Base-by-base conservation (phyloP, 2,797 vertebrate species). In the Smutsia gigantea region DNA sequence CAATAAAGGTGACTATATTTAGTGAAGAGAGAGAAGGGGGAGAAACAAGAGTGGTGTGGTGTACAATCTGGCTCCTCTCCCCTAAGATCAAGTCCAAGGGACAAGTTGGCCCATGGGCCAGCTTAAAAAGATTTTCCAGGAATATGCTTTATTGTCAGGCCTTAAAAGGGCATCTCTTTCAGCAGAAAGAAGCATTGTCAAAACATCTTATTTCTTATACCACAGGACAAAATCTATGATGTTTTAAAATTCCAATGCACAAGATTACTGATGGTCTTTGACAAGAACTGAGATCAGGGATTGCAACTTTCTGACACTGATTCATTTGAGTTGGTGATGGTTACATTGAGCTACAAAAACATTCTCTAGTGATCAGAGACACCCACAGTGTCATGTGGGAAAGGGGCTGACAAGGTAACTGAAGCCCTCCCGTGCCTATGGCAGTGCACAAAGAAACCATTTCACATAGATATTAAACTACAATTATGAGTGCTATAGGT, bases 1-100 rank as follows among this genome's bases (percentile, higher is more conserved):
- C 90, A 90, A 93, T 34, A 96, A 82, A 86, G 59, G 27, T 51
- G 85, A 74, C 87, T 98, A 97, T 97, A 97, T 98, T 97, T 97
- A 97, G 96, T 19, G 69, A 53, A 55, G 77, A 95, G 87, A 91
- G 79, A 77, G 79, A 86, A 78, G 81, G 59, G 12, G 21, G 59
- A 89, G 49, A 92, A 57, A 95, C 81, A 96, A 82, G 92, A 92
- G 78, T 46, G 61, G 93, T 94, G 78, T 46, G 61, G 90, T 94
- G 79, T 57, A 84, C 95, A 95, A 69, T 63, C 59, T 97, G 97
- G 97, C 96, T 97, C 51, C 49, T 93, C 46, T 95, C 72, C 69
- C 68, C 17, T 7, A 94, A 88, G 72, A 96, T 69, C 89, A 78
- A 81, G 51, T 92, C 92, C 95, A 97, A 96, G 96, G 88, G 69